Base-by-base conservation (phyloP, 2,113 vertebrate genomes). In the Dipodomys ordii region DNA sequence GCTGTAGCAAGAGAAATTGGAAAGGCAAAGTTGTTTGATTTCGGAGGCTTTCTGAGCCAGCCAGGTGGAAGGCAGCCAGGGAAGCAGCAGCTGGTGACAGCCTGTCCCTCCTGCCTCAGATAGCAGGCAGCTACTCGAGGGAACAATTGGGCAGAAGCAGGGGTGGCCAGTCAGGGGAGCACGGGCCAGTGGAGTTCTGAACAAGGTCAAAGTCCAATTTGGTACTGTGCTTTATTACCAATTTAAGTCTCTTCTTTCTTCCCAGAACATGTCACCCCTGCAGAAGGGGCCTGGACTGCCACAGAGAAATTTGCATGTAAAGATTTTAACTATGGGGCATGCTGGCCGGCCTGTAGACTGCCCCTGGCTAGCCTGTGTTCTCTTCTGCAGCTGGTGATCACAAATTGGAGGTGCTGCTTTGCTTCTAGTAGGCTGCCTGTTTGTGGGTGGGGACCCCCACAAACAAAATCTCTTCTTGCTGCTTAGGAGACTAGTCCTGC, bases 21-120 rank as follows among this genome's bases (percentile, higher is more conserved):
- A 91, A 69, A 83, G 79, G 65, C 35, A 1, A 62, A 69, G 65
- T 28, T 49, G 77, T 85, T 90, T 84, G 84, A 92, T 88, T 96
- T 92, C 73, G 46, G 87, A 83, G 69, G 46, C 74, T 92, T 82
- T 88, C 82, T 6, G 25, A 65, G 68, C 46, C 32, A 49, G 96
- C 96, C 95, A 93, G 94, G 94, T 95, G 96, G 97, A 97, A 95
- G 90, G 91, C 87, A 71, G 97, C 97, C 97, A 97, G 96, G n/a
- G 60, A 95, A 84, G 82, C 69, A 69, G 90, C 84, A 73, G 94
- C 94, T 88, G 79, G 93, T 76, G 84, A 93, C 96, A 88, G 91
- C 32, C 49, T 35, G 93, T 57, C 65, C 80, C 68, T 20, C 23
- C 44, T 0, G 46, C 83, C 39, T 72, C 28, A 12, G 80, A 90